These are phyloP conservation scores for Melanotaenia trifasciata DNA, from an alignment of 2,797 vertebrate genomes.

Conservation along the genomic window DNA sequence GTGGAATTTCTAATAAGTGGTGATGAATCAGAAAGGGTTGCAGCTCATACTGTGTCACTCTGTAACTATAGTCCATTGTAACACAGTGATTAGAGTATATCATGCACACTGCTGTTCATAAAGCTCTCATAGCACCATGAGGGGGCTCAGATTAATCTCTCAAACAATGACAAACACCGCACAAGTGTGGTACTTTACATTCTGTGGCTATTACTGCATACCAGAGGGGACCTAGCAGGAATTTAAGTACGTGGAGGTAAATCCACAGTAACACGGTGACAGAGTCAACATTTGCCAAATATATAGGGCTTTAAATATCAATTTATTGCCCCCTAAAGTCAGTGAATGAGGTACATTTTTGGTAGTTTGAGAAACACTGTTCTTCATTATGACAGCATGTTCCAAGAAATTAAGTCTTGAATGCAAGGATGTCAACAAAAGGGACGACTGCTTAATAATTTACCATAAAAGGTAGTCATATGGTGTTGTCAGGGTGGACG, in stretches of 20 bases:
- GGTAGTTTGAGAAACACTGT: neutral
- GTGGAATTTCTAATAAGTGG: constrained; percentile 18
- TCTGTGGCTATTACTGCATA: constrained; percentile 52
- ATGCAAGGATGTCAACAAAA: constrained; percentile 39
- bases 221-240: constrained; percentile 30
- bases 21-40: constrained; percentile 20
- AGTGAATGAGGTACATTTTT: neutral
- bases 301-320: neutral
- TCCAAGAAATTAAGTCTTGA: constrained; percentile 7
- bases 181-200: constrained; percentile 43
- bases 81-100: constrained; percentile 29
- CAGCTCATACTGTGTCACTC: constrained; percentile 11
- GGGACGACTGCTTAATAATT: constrained; percentile 36
- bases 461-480: constrained; percentile 37
- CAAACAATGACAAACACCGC: constrained; percentile 56
- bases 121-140: constrained; percentile 39
- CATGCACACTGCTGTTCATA: constrained; percentile 40
- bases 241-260: constrained; percentile 24
- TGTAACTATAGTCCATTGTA: constrained; percentile 26
- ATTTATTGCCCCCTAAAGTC: neutral
- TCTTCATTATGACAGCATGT: constrained; percentile 7
- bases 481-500: constrained; percentile 32
- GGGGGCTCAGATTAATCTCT: constrained; percentile 59
- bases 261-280: constrained; percentile 13
- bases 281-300: constrained; percentile 10